Evolutionary conservation across 2,888 invertebrate genomes (phyloP).

Genomic region (Lepidonotus clava): DNA sequence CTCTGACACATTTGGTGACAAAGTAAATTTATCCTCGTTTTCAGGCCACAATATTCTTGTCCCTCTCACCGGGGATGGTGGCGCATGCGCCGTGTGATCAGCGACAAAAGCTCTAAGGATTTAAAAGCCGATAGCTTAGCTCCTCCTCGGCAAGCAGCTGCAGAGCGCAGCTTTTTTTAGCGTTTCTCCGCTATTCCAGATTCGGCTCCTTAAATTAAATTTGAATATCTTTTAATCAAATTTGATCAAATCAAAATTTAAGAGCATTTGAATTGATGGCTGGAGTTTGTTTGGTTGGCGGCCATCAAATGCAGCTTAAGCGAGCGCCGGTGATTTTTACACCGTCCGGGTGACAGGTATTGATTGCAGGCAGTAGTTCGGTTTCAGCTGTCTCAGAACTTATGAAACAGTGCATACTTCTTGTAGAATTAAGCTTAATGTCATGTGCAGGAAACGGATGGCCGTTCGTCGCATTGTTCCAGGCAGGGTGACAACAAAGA

Average conservation of each 20-base stretch:
- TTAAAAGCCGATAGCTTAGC: conserved; percentile 50
- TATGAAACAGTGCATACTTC: background rate
- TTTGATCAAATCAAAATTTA: conserved; percentile 50
- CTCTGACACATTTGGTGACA: background rate
- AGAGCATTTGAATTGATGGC: conserved; percentile 50
- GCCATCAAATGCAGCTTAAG: conserved; percentile 48
- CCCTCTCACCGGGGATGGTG: background rate
- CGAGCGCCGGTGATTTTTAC: conserved; percentile 7
- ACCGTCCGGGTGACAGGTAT: background rate
- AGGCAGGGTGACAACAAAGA: too few relatives aligned
- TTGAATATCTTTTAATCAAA: conserved; percentile 51
- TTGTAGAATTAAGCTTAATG: background rate
- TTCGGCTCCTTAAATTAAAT: conserved; percentile 43
- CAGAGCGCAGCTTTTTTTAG: background rate
- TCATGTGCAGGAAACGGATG: background rate
- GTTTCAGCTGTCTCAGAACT: conserved; percentile 8
- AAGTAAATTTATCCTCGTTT: background rate
- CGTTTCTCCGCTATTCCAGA: conserved; percentile 8
- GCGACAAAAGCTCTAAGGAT: conserved; percentile 38
- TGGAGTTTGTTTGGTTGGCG: conserved; percentile 48
- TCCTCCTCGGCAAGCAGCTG: conserved; percentile 34
- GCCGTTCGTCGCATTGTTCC: too few relatives aligned
- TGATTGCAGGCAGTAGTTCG: background rate
- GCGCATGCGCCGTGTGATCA: conserved; percentile 7
- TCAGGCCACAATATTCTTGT: background rate